Conservation (phyloP, 2,888 invertebrate species). For the Trissolcus brochymenae region DNA sequence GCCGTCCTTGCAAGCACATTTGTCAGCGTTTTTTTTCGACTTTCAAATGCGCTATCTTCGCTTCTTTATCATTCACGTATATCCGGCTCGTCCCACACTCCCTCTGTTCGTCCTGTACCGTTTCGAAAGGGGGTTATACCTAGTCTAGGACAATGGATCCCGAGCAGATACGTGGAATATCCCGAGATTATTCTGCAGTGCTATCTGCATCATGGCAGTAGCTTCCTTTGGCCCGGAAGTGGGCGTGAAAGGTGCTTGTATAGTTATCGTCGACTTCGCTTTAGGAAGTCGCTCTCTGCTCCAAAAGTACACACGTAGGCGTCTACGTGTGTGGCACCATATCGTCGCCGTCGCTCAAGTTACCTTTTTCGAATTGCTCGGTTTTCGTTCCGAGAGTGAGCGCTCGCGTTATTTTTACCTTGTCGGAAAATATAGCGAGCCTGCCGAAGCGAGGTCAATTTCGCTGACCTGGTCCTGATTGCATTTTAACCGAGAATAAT, state of each 20-base stretch:
- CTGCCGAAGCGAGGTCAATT: conserved; percentile 1
- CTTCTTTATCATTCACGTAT: conserved; percentile 63
- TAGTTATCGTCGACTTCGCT: conserved; percentile 63
- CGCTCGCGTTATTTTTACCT: conserved; percentile 5
- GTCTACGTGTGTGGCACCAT: conserved; percentile 53
- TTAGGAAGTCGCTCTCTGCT: conserved; percentile 45
- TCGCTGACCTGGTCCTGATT: too few species aligned
- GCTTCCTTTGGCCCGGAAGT: conserved; percentile 67
- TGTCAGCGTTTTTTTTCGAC: conserved; percentile 19
- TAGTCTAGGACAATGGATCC: conserved; percentile 60
- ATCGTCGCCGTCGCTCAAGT: conserved; percentile 33
- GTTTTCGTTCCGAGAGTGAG: conserved; percentile 21
- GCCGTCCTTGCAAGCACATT: conserved; percentile 36
- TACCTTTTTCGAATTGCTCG: conserved; percentile 26
- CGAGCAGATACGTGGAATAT: conserved; percentile 56
- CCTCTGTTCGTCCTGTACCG: conserved; percentile 48
- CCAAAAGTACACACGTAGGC: conserved; percentile 56
- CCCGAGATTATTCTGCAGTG: conserved; percentile 48
- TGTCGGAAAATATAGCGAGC: not conserved
- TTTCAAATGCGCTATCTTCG: conserved; percentile 47
- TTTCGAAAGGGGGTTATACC: conserved; percentile 57
- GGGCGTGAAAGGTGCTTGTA: conserved; percentile 67
- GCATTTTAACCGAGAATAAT: not conserved
- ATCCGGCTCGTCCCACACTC: conserved; percentile 60
- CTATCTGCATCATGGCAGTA: conserved; percentile 63